Evolutionary conservation across 2,888 invertebrate species (phyloP).

Genomic region (Molanna angustata): DNA sequence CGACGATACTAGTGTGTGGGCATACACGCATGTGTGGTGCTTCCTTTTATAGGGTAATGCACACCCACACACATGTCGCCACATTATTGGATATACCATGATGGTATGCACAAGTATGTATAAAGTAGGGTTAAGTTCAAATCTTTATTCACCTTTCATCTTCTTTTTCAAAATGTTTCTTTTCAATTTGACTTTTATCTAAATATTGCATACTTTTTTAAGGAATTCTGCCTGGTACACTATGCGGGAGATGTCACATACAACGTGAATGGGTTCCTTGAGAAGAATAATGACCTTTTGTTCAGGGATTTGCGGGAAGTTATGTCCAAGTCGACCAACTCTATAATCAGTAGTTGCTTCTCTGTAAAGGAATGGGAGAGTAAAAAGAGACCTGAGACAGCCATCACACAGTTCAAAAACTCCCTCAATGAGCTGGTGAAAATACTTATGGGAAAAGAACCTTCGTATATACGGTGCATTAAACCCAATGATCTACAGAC

Average conservation of each 20-base stretch:
- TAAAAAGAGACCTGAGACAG: constrained; percentile 86
- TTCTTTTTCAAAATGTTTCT: too few species aligned
- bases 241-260: constrained; percentile 94
- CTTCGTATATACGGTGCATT: constrained; percentile 90
- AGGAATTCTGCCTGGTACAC: constrained; percentile 88
- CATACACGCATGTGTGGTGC: too few species aligned
- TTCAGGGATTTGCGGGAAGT: constrained; percentile 84
- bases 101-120: too few species aligned
- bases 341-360: constrained; percentile 61
- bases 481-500: constrained; percentile 87
- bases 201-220: too few species aligned
- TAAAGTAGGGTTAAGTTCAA: too few species aligned
- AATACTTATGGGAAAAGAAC: constrained; percentile 89
- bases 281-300: constrained; percentile 90
- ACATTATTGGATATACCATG: too few species aligned
- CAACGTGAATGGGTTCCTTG: constrained; percentile 80
- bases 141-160: too few species aligned
- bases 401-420: constrained; percentile 85
- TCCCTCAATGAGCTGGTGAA: constrained; percentile 84
- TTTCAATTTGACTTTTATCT: too few species aligned
- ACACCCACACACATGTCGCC: too few species aligned
- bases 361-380: constrained; percentile 63
- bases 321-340: constrained; percentile 70
- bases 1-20: too few species aligned
- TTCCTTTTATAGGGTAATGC: too few species aligned